Conservation (phyloP, 2,113 vertebrate species). For the Gopherus flavomarginatus region DNA sequence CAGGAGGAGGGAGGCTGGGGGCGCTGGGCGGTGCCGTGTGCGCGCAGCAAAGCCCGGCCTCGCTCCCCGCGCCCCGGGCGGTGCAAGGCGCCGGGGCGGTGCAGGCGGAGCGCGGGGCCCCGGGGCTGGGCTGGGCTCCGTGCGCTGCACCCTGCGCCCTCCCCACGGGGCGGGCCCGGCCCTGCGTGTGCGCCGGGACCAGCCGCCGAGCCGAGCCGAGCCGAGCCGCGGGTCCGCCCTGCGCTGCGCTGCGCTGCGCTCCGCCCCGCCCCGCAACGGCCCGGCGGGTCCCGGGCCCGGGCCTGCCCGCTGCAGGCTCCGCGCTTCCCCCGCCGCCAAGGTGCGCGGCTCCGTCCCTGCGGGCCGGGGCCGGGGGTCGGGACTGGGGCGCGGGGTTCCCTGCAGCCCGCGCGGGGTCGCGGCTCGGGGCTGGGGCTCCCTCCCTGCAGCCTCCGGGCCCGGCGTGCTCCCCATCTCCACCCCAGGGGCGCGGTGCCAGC, state of each 20-base stretch:
- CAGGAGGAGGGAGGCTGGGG: neutral
- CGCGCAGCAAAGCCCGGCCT: neutral
- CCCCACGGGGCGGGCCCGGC: neutral
- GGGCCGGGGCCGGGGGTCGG: no score
- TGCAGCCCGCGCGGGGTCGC: no score
- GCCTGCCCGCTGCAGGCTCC: neutral
- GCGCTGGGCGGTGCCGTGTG: no score
- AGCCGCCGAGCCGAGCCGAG: neutral
- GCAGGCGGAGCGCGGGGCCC: neutral
- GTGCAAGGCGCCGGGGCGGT: neutral
- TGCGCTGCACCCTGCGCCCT: neutral
- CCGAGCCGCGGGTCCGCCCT: neutral
- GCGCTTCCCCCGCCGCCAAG: neutral
- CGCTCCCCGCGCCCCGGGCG: neutral
- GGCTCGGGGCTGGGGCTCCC: no score
- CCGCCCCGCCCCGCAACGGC: neutral
- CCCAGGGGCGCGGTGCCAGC: no score
- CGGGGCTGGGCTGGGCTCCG: neutral
- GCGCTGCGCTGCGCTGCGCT: neutral
- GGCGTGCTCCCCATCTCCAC: rapidly evolving
- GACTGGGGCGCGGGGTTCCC: no score
- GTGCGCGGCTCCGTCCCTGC: no score
- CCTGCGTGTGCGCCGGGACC: neutral
- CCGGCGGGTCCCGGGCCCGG: neutral
- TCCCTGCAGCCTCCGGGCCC: neutral